phyloP scores from a whole-genome alignment of 1,140 invertebrate genomes.

The Cecropterus lyciades region DNA sequence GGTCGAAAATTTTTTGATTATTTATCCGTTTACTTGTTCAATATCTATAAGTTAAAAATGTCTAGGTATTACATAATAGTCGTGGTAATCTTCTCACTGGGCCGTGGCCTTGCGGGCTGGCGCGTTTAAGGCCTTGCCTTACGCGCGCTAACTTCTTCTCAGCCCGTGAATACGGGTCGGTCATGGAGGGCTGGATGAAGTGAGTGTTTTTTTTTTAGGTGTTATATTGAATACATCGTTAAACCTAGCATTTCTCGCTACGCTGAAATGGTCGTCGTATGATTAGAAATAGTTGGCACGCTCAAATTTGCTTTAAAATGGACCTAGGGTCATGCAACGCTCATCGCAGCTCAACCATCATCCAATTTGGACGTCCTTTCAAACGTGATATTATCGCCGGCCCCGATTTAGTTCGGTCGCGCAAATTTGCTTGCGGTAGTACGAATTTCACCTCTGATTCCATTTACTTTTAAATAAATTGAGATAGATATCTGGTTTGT shows the following conservation, averaged over 20 bases:
- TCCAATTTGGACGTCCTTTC: constrained; percentile 21
- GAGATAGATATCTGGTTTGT: constrained; percentile 1
- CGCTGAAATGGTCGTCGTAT: not conserved
- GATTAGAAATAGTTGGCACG: not conserved
- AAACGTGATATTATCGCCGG: constrained; percentile 23
- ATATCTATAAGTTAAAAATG: too few relatives aligned
- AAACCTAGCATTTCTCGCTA: not conserved
- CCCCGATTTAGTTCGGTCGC: constrained; percentile 8
- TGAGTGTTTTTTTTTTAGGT: too few relatives aligned
- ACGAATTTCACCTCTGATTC: constrained; percentile 19
- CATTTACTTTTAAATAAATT: constrained; percentile 28
- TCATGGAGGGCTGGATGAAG: too few relatives aligned
- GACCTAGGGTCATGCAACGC: not conserved
- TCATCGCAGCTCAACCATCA: constrained; percentile 4
- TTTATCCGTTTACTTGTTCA: too few relatives aligned
- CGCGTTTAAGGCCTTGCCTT: too few relatives aligned
- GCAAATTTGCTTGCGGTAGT: constrained; percentile 10
- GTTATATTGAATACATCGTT: too few relatives aligned
- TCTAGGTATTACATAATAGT: too few relatives aligned
- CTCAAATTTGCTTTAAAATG: constrained; percentile 1
- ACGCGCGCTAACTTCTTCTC: too few relatives aligned
- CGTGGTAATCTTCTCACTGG: too few relatives aligned
- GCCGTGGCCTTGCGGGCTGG: too few relatives aligned
- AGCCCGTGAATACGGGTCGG: too few relatives aligned
- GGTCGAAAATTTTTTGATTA: too few relatives aligned